phyloP scores from a whole-genome alignment of 2,797 vertebrate species.

The Botia almorhae region DNA sequence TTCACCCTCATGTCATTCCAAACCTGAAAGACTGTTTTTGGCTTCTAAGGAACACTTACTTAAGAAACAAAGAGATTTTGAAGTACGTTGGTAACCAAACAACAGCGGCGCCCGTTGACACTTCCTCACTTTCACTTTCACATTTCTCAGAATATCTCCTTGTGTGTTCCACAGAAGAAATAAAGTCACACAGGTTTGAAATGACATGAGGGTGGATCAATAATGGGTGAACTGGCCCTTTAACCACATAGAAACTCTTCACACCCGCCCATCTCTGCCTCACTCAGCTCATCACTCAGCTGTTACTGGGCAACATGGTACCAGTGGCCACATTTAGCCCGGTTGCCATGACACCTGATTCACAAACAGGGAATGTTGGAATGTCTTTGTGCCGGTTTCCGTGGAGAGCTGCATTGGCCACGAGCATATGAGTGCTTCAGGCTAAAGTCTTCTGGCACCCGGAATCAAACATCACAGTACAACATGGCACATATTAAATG shows the following conservation, averaged over 20 bases:
- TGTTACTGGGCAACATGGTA: conserved; percentile 82
- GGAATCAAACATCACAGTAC: not conserved
- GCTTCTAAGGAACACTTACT: too few species aligned
- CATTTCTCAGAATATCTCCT: too few species aligned
- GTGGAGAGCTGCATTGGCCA: not conserved
- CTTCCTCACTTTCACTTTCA: too few species aligned
- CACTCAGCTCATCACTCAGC: conserved; percentile 76
- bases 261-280: conserved; percentile 46
- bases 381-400: conserved; percentile 57
- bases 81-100: too few species aligned
- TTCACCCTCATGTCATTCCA: too few species aligned
- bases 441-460: not conserved
- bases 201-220: too few species aligned
- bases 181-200: too few species aligned
- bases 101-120: too few species aligned
- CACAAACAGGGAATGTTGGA: conserved; percentile 69
- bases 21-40: too few species aligned
- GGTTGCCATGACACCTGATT: conserved; percentile 70
- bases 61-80: too few species aligned
- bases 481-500: not conserved
- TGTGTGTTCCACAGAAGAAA: too few species aligned
- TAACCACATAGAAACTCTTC: conserved; percentile 52
- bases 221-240: not conserved
- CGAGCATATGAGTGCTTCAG: not conserved
- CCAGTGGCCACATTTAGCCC: conserved; percentile 76